A percentile compares a stretch with the other conserved stretches of the same genome.
Conservation (phyloP, 2,888 invertebrate species). For the Ophioninae sp. region DNA sequence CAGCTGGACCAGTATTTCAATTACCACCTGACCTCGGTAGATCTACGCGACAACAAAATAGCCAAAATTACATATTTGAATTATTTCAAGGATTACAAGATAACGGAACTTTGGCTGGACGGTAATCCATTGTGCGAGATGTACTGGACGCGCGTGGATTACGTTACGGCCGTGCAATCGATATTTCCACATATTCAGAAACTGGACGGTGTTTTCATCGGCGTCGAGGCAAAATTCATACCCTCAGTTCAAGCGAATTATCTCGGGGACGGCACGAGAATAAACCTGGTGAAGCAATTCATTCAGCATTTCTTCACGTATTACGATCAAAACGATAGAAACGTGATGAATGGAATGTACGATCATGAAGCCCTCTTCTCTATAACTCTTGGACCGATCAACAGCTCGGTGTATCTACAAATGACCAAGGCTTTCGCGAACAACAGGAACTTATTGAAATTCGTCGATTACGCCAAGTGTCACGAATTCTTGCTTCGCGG, state of each 20-base stretch:
- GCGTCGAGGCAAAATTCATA: conserved; percentile 69
- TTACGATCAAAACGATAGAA: conserved; percentile 77
- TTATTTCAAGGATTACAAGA: conserved; percentile 75
- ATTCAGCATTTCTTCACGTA: conserved; percentile 76
- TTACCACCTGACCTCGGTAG: conserved; percentile 73
- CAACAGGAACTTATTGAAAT: conserved; percentile 78
- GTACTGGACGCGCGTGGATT: conserved; percentile 72
- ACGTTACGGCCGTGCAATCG: conserved; percentile 71
- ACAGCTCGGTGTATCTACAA: conserved; percentile 74
- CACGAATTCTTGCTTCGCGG: conserved; percentile 76
- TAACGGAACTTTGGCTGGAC: conserved; percentile 78
- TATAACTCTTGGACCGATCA: conserved; percentile 74
- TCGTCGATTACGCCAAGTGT: conserved; percentile 79
- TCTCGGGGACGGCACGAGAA: conserved; percentile 70
- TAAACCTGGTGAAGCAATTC: conserved; percentile 75
- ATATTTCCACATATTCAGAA: conserved; percentile 76
- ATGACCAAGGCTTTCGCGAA: conserved; percentile 73
- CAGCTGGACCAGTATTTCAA: conserved; percentile 75
- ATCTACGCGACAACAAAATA: conserved; percentile 75
- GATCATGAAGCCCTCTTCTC: conserved; percentile 77
- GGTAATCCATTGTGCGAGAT: conserved; percentile 77
- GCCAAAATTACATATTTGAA: conserved; percentile 70
- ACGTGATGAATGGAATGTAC: conserved; percentile 76
- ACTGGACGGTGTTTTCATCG: conserved; percentile 76
- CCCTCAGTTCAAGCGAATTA: conserved; percentile 70